phyloP scores from a whole-genome alignment of 2,113 vertebrate species.

The Periophthalmus modestus region DNA sequence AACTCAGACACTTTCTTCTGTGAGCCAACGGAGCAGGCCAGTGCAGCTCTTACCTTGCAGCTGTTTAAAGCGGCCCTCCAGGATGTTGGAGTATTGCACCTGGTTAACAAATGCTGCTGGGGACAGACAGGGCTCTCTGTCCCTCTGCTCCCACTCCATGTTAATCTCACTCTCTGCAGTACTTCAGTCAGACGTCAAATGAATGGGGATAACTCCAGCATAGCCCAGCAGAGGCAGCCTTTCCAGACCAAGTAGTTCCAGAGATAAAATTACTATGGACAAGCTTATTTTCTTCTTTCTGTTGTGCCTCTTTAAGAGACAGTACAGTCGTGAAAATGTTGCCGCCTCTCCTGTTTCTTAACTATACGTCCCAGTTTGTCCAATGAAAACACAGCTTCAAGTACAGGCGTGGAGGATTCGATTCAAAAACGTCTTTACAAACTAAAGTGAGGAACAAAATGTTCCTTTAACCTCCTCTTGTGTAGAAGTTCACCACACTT shows the following conservation, averaged over 20 bases:
- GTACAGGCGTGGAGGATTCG: conserved; percentile 19
- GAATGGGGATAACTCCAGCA: conserved; percentile 42
- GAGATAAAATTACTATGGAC: conserved; percentile 29
- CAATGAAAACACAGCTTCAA: conserved; percentile 42
- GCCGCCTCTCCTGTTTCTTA: conserved; percentile 44
- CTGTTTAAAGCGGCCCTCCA: conserved; percentile 93
- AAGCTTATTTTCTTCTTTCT: conserved; percentile 31
- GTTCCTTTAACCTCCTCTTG: conserved; percentile 48
- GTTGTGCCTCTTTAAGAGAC: conserved; percentile 25
- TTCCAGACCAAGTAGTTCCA: conserved; percentile 8
- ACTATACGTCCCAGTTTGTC: conserved; percentile 42
- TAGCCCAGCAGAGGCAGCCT: conserved; percentile 44
- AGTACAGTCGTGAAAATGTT: conserved; percentile 33
- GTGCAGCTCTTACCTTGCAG: conserved; percentile 85
- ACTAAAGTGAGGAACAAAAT: conserved; percentile 52
- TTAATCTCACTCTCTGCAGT: conserved; percentile 21
- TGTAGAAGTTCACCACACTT: conserved; percentile 41
- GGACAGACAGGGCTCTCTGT: conserved; percentile 78
- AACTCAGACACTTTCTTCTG: not conserved
- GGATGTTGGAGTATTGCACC: conserved; percentile 86
- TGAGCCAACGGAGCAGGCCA: not conserved
- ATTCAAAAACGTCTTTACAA: conserved; percentile 49
- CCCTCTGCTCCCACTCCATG: conserved; percentile 74
- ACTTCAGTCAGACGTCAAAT: conserved; percentile 51
- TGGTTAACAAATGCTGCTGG: conserved; percentile 89